These are phyloP conservation scores for Micromys minutus DNA, from an alignment of 2,113 vertebrate genomes.

Conservation along the genomic window DNA sequence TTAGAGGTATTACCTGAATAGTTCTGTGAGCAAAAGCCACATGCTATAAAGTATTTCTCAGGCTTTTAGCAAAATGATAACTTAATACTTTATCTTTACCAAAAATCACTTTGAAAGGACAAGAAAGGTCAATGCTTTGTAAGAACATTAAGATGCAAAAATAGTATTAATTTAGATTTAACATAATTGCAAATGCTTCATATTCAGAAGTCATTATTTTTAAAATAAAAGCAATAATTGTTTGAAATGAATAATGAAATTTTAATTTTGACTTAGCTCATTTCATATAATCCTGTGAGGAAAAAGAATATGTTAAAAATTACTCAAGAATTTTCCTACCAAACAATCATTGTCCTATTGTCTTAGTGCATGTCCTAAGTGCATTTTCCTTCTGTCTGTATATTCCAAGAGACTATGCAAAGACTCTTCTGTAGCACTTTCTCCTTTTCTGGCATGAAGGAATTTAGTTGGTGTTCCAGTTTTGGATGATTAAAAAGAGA, in stretches of 20 bases:
- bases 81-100: neutral
- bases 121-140: neutral
- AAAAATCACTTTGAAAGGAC: slow-evolving; percentile 6
- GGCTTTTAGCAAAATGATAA: slow-evolving; percentile 9
- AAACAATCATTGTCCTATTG: neutral
- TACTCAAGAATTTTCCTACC: neutral
- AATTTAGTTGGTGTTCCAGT: neutral
- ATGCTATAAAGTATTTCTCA: neutral
- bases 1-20: neutral
- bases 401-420: neutral
- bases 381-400: neutral
- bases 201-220: neutral
- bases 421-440: neutral
- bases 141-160: slow-evolving; percentile 16
- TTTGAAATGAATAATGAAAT: neutral
- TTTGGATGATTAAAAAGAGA: neutral
- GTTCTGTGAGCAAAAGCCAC: neutral
- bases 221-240: slow-evolving; percentile 1
- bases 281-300: neutral
- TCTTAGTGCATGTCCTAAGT: neutral
- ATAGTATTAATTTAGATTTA: neutral
- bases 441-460: neutral
- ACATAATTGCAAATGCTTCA: neutral
- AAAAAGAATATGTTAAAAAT: neutral
- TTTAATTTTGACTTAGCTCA: neutral